Evolutionary conservation across 2,113 vertebrate species (phyloP).

Genomic region (Myocastor coypus): DNA sequence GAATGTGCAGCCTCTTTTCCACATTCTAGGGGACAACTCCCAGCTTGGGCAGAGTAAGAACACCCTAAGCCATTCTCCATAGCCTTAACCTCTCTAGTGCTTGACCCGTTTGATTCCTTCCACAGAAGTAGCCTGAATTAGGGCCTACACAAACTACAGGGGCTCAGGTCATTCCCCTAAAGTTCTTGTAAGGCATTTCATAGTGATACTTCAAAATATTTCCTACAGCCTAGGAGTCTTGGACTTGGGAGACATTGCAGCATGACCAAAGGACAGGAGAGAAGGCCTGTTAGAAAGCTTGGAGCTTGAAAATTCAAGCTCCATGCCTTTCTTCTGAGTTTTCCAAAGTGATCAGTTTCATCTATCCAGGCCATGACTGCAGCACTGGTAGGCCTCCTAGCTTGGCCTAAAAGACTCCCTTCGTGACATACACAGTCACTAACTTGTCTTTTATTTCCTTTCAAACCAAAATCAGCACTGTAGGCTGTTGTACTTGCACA

Average conservation of each 20-base stretch:
- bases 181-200: background rate
- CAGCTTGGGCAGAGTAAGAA: background rate
- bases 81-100: background rate
- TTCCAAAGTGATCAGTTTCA: background rate
- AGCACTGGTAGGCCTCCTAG: background rate
- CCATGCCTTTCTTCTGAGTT: background rate
- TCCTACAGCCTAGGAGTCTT: background rate
- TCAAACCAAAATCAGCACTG: constrained; percentile 1
- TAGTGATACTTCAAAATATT: background rate
- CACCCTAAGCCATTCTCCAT: background rate
- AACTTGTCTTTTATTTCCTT: background rate
- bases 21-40: background rate
- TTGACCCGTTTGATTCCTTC: background rate
- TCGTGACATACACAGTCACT: background rate
- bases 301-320: background rate
- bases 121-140: background rate
- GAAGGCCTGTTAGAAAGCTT: background rate
- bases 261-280: background rate
- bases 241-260: background rate
- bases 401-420: background rate
- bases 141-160: background rate
- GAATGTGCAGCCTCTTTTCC: background rate
- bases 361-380: background rate
- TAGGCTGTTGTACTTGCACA: background rate
- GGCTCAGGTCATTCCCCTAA: background rate